These are phyloP conservation scores for Drosophila subobscura DNA, from an alignment of 1,140 invertebrate genomes.

Conservation along the genomic window DNA sequence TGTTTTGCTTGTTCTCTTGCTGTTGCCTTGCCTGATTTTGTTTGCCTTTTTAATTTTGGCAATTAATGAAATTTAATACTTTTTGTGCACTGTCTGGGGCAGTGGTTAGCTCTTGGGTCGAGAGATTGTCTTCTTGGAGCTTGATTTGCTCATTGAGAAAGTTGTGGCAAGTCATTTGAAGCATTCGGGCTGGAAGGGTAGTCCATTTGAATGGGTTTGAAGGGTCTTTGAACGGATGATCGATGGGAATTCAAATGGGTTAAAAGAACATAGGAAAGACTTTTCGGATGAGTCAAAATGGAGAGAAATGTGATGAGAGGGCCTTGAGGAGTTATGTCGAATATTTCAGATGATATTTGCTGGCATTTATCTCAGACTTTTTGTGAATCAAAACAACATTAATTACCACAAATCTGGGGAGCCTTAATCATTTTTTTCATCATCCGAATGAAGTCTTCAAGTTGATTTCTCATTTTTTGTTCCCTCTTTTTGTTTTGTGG, in stretches of 20 bases:
- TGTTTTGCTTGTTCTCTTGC: conserved; percentile 13
- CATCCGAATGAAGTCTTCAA: conserved; percentile 3
- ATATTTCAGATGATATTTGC: too few species aligned
- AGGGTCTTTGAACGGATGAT: conserved; percentile 21
- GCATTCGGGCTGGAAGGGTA: neutral
- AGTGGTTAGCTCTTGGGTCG: conserved; percentile 4
- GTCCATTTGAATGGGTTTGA: neutral
- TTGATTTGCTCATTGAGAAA: conserved; percentile 33
- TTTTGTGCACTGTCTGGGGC: conserved; percentile 58
- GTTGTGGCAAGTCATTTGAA: conserved; percentile 25
- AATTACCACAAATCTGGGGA: too few species aligned
- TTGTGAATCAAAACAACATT: too few species aligned
- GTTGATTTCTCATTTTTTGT: conserved; percentile 1
- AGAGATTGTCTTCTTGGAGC: conserved; percentile 1
- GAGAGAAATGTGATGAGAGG: neutral
- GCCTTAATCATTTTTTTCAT: too few species aligned
- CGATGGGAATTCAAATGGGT: conserved; percentile 9
- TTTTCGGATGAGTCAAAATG: neutral
- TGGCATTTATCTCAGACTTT: neutral
- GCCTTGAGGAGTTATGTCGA: neutral
- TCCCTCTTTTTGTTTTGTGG: neutral
- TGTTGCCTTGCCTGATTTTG: conserved; percentile 11
- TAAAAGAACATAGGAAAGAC: neutral
- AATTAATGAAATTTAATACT: conserved; percentile 83
- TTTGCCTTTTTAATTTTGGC: conserved; percentile 62